A percentile compares a stretch with the other conserved stretches of the same genome.
Conservation (phyloP, 2,888 invertebrate species). For the Heliconius hortense region DNA sequence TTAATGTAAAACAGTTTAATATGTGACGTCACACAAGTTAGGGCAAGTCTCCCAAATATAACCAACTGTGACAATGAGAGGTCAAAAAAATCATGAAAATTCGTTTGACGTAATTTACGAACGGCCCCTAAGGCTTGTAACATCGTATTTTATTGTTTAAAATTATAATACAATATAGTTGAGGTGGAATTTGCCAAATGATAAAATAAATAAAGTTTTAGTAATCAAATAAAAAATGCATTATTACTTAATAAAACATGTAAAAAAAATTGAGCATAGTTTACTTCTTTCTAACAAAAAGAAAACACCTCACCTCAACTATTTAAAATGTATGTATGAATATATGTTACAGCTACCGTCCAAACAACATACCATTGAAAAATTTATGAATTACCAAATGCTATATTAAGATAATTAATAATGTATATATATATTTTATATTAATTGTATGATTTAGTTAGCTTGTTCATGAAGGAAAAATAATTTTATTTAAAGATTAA, state of each 20-base stretch:
- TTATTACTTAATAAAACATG: background rate
- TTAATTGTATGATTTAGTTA: too few species aligned
- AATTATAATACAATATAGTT: constrained; percentile 15
- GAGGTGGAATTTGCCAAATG: background rate
- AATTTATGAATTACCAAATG: background rate
- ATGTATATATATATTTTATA: too few species aligned
- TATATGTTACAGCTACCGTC: constrained; percentile 8
- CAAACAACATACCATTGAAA: background rate
- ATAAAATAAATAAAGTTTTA: background rate
- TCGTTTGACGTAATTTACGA: background rate
- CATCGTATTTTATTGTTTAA: constrained; percentile 12
- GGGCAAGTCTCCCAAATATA: too few species aligned
- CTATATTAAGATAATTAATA: background rate
- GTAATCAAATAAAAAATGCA: background rate
- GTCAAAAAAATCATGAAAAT: background rate
- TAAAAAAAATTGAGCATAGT: background rate
- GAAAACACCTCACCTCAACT: background rate
- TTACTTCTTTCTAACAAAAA: background rate
- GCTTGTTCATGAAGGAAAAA: too few species aligned
- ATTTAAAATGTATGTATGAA: constrained; percentile 1
- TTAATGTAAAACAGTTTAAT: too few species aligned
- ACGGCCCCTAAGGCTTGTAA: background rate
- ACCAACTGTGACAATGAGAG: background rate
- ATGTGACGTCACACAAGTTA: too few species aligned
- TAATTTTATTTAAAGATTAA: too few species aligned